Conservation (phyloP, 2,113 vertebrate species). For the Capreolus pygargus region DNA sequence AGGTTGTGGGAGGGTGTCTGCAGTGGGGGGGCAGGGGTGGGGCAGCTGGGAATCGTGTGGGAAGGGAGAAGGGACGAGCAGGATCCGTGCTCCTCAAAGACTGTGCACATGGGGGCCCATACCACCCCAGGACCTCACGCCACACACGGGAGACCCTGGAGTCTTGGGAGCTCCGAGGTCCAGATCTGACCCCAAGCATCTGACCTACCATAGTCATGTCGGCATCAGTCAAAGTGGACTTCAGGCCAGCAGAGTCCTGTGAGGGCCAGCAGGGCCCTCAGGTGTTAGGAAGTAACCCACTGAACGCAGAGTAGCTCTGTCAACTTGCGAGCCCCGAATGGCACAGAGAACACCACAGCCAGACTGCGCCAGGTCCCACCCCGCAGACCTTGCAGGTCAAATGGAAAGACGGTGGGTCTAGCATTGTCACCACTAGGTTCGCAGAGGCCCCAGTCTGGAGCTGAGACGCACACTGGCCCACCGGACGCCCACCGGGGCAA, state of each 20-base stretch:
- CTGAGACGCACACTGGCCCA: not conserved
- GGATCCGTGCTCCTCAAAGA: not conserved
- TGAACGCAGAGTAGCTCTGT: not conserved
- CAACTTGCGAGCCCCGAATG: not conserved
- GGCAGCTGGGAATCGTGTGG: not conserved
- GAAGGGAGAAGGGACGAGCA: not conserved
- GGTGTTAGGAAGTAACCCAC: not conserved
- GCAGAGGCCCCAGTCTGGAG: not conserved
- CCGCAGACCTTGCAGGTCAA: not conserved
- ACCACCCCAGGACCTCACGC: rapidly evolving
- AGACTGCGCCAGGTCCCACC: too few species aligned
- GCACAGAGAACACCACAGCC: not conserved
- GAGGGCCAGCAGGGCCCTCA: not conserved
- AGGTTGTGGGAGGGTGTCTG: not conserved
- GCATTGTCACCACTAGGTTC: not conserved
- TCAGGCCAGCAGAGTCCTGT: not conserved
- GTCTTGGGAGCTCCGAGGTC: not conserved
- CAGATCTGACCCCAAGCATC: not conserved
- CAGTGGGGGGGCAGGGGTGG: not conserved
- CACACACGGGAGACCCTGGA: not conserved
- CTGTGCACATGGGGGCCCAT: too few species aligned
- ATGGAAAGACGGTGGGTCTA: not conserved
- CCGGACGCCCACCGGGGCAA: not conserved
- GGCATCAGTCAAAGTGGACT: not conserved
- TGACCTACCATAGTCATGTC: rapidly evolving